Conservation (phyloP, 2,113 vertebrate genomes). For the Spheniscus mendiculus region DNA sequence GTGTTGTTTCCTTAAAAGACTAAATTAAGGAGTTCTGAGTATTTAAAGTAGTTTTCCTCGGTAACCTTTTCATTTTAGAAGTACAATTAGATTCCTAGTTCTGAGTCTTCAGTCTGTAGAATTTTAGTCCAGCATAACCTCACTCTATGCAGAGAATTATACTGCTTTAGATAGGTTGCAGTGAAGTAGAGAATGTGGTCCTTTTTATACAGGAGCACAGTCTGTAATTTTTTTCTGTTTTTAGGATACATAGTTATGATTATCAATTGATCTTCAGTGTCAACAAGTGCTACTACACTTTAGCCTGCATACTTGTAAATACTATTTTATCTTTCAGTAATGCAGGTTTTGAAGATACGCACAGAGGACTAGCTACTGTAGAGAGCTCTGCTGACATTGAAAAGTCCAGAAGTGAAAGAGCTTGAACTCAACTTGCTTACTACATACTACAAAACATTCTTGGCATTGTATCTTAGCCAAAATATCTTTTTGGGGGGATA, state of each 20-base stretch:
- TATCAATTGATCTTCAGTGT: neutral
- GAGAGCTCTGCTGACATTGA: neutral
- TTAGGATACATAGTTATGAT: neutral
- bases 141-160: neutral
- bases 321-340: neutral
- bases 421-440: neutral
- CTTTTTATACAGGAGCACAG: neutral
- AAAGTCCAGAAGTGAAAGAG: neutral
- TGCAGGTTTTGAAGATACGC: neutral
- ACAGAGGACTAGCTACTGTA: neutral
- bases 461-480: neutral
- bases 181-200: neutral
- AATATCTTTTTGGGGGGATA: neutral
- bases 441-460: neutral
- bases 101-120: neutral
- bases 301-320: neutral
- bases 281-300: neutral
- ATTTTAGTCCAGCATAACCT: neutral
- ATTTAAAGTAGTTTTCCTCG: slow-evolving; percentile 15
- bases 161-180: neutral
- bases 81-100: neutral
- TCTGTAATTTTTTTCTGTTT: neutral
- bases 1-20: neutral
- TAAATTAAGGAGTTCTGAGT: neutral
- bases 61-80: slow-evolving; percentile 16